These are phyloP conservation scores for Leptodactylus fallax DNA, from an alignment of 2,797 vertebrate genomes.

Conservation along the genomic window DNA sequence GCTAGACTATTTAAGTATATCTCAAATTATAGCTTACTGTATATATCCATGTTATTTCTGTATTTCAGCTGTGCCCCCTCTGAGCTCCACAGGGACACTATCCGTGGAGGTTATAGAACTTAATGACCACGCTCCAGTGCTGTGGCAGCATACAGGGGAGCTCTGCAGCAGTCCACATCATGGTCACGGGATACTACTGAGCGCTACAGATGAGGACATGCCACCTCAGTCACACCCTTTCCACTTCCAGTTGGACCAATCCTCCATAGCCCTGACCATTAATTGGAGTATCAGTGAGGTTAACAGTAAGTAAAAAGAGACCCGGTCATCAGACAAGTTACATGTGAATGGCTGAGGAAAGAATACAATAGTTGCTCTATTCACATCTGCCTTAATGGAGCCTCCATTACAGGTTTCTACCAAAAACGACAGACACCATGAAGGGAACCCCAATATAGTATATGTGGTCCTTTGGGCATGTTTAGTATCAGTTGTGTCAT, in stretches of 20 bases:
- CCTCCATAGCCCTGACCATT: slow-evolving; percentile 68
- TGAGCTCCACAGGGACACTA: slow-evolving; percentile 83
- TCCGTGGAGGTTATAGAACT: slow-evolving; percentile 87
- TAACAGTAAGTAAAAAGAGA: slow-evolving; percentile 79
- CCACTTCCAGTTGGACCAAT: slow-evolving; percentile 77
- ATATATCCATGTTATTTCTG: background rate
- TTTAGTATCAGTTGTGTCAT: too few relatives aligned
- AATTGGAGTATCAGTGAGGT: slow-evolving; percentile 89
- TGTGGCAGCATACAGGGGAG: slow-evolving; percentile 72
- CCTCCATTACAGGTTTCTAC: too few relatives aligned
- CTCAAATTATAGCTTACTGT: background rate
- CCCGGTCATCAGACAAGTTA: too few relatives aligned
- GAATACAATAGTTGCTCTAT: too few relatives aligned
- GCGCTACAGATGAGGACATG: slow-evolving; percentile 86
- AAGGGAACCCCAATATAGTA: too few relatives aligned
- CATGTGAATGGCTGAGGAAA: too few relatives aligned
- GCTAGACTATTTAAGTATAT: too few relatives aligned
- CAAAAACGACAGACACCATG: too few relatives aligned
- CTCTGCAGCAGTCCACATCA: slow-evolving; percentile 77
- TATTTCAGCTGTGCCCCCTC: slow-evolving; percentile 68
- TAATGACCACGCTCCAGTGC: slow-evolving; percentile 88
- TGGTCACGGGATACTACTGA: slow-evolving; percentile 78
- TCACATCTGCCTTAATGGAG: too few relatives aligned
- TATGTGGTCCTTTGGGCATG: too few relatives aligned
- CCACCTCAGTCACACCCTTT: slow-evolving; percentile 89